Base-by-base conservation (phyloP, 2,888 invertebrate genomes). In the Lobophora halterata region DNA sequence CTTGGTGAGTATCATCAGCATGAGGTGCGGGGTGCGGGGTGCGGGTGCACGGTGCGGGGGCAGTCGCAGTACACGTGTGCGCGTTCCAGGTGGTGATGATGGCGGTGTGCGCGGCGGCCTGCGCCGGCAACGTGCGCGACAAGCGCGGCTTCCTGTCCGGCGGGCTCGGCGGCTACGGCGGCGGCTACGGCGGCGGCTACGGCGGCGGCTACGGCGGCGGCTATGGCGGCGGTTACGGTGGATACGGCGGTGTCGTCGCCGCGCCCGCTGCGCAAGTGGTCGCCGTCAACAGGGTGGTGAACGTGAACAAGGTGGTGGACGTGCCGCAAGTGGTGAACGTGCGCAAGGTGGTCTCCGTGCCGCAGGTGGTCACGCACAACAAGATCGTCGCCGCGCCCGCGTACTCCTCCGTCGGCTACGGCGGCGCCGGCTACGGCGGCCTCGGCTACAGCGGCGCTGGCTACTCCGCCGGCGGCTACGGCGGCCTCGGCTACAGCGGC, bases 341-440 rank as follows among this genome's bases (percentile, higher is more conserved):
- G 25, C 70, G 61, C 54, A 76, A 67, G 54, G 49, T 70, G 27
- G 63, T 79, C 55, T 67, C 73, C 51, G 70, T 61, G 39, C 74
- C 71, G 27, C 69, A 70, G 54, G 65, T 74, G 42, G 63, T 81
- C 55, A 59, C 70, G 27, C 72, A 69, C 47, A 65, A 67, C 50
- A 61, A 61, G 53, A 60, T 72, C 34, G 53, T 62, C 45, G 52
- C 66, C 44, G 46, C 57, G 41, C 63, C 64, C 42, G 49, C 46
- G 45, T 24, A 47, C 44, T 39, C 40, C 7, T 43, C 37, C 40
- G n/a, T 41, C 32, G n/a, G n/a, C 18, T 21, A 26, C 37, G 49
- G 48, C 20, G 43, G 34, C 40, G 26, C 36, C 16, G 34, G 44
- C 9, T 39, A 38, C 21, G 10, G 5, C 17, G 26, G 28, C 24